These are phyloP conservation scores for Apostichopus leukothele DNA, from an alignment of 53 echinoderm and acorn worm genomes.

Conservation along the genomic window DNA sequence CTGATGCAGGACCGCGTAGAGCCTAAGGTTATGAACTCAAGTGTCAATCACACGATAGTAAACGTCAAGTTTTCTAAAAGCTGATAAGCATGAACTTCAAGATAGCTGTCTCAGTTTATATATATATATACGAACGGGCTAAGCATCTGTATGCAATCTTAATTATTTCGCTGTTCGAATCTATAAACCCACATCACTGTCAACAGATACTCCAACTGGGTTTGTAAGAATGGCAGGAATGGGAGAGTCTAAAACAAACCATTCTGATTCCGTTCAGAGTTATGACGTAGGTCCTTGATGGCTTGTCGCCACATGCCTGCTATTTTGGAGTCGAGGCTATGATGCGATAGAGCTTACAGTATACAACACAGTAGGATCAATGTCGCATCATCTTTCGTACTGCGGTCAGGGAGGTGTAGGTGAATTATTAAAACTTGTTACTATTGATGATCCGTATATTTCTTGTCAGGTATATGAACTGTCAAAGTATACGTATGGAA, in stretches of 20 bases:
- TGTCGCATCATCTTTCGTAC: no score
- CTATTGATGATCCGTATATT: no score
- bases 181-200: conserved; percentile 46
- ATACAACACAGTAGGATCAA: not conserved
- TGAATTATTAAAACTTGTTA: no score
- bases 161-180: conserved; percentile 26
- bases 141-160: conserved; percentile 10
- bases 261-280: conserved; percentile 7
- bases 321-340: not conserved
- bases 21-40: conserved; percentile 30
- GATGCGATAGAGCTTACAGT: not conserved
- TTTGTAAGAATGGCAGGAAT: conserved; percentile 43
- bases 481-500: no score
- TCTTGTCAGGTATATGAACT: no score
- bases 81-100: conserved; percentile 22
- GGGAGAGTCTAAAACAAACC: conserved; percentile 14
- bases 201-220: conserved; percentile 27
- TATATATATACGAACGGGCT: not conserved
- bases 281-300: conserved; percentile 33
- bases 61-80: not conserved
- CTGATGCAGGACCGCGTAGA: not conserved
- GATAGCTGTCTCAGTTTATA: not conserved
- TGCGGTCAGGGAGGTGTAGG: no score
- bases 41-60: conserved; percentile 26
- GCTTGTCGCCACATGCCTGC: conserved; percentile 13